phyloP scores from a whole-genome alignment of 2,113 vertebrate species.

The Gadus chalcogrammus region DNA sequence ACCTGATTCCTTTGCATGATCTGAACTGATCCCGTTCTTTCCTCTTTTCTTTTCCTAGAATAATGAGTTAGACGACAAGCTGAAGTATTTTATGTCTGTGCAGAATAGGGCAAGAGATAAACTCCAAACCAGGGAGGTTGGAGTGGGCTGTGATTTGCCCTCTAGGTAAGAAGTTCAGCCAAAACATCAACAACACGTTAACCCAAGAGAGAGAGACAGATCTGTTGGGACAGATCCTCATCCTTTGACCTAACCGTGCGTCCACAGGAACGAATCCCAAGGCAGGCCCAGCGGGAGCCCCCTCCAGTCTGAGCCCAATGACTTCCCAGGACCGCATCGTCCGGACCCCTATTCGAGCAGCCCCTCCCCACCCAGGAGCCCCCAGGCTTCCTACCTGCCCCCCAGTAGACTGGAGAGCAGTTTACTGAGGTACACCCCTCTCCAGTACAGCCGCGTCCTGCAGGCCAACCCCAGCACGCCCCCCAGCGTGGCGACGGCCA shows the following conservation, averaged over 20 bases:
- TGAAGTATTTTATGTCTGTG: constrained; percentile 88
- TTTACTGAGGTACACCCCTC: constrained; percentile 67
- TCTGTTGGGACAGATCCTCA: constrained; percentile 6
- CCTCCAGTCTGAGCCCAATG: constrained; percentile 29
- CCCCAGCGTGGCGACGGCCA: constrained; percentile 15
- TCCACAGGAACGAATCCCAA: constrained; percentile 52
- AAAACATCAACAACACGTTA: no score
- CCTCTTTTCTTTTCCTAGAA: constrained; percentile 81
- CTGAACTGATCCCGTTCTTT: constrained; percentile 65
- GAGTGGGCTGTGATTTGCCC: constrained; percentile 83
- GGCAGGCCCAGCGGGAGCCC: constrained; percentile 33
- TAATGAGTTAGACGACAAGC: constrained; percentile 94
- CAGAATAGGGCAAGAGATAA: constrained; percentile 61
- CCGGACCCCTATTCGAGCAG: constrained; percentile 22
- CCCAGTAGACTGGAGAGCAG: constrained; percentile 68
- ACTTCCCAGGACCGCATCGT: constrained; percentile 12
- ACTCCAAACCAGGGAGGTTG: constrained; percentile 82
- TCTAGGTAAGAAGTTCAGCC: constrained; percentile 75
- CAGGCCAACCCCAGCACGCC: constrained; percentile 21
- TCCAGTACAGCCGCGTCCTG: constrained; percentile 68
- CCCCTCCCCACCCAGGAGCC: constrained; percentile 29
- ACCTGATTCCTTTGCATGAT: constrained; percentile 49
- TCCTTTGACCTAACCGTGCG: constrained; percentile 45
- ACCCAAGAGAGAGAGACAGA: no score
- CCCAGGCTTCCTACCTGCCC: constrained; percentile 37